phyloP scores from a whole-genome alignment of 1,140 invertebrate species.

The Tetragnatha versicolor region DNA sequence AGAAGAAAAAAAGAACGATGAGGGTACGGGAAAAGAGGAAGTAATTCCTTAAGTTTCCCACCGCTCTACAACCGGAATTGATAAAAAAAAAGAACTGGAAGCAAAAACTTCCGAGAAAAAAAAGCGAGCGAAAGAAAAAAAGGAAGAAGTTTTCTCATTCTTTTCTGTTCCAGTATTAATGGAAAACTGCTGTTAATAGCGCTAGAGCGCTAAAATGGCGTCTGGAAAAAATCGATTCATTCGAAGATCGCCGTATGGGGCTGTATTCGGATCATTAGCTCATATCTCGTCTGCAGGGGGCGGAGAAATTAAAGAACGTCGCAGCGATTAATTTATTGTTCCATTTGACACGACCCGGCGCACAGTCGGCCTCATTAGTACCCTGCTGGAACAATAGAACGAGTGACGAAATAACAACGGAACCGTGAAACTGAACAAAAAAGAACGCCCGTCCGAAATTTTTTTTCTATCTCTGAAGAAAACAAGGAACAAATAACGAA shows the following conservation, averaged over 20 bases:
- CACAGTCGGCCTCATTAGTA: slow-evolving; percentile 43
- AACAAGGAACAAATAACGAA: neutral
- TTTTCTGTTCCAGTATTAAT: slow-evolving; percentile 32
- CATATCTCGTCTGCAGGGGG: slow-evolving; percentile 34
- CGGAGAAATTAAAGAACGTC: slow-evolving; percentile 39
- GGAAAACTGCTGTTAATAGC: slow-evolving; percentile 52
- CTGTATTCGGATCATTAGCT: slow-evolving; percentile 27
- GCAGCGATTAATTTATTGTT: slow-evolving; percentile 50
- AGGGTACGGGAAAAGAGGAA: slow-evolving; percentile 38
- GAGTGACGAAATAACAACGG: slow-evolving; percentile 23
- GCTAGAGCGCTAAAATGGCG: slow-evolving; percentile 23
- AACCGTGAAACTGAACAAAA: neutral
- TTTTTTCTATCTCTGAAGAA: neutral
- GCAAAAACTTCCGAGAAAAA: slow-evolving; percentile 2
- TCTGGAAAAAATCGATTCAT: slow-evolving; percentile 43
- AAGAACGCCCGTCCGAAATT: slow-evolving; percentile 4
- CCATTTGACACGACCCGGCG: slow-evolving; percentile 37
- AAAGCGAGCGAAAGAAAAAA: slow-evolving; percentile 13
- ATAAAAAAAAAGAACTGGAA: slow-evolving; percentile 4
- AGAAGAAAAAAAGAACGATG: slow-evolving; percentile 16
- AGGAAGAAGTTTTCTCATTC: slow-evolving; percentile 17
- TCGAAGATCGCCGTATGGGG: slow-evolving; percentile 44
- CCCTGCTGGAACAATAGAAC: neutral
- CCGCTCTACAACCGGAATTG: slow-evolving; percentile 30
- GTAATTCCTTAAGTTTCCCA: slow-evolving; percentile 51